Percentiles rank a stretch among this genome's conserved stretches.
These are phyloP conservation scores for Pollenia griseotomentosa DNA, from an alignment of 2,888 invertebrate genomes.

Conservation along the genomic window DNA sequence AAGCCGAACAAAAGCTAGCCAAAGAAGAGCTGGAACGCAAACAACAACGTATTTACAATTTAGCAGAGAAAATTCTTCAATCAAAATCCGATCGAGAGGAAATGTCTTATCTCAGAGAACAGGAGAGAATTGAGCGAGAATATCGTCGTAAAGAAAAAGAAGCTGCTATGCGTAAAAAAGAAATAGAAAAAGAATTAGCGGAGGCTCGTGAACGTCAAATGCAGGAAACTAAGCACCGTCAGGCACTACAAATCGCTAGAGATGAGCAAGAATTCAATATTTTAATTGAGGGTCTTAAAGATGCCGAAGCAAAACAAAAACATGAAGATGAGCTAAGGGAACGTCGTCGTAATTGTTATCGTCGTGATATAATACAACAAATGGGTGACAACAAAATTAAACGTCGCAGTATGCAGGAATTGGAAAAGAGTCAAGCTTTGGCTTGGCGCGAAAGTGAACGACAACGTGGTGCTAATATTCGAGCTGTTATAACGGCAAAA, in stretches of 20 bases:
- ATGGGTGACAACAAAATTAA: slow-evolving; percentile 82
- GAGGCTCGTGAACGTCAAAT: slow-evolving; percentile 81
- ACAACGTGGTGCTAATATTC: slow-evolving; percentile 81
- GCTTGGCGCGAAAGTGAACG: slow-evolving; percentile 82
- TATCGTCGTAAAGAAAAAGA: slow-evolving; percentile 82
- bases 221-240: slow-evolving; percentile 80
- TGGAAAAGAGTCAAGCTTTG: slow-evolving; percentile 80
- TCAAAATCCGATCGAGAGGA: slow-evolving; percentile 81
- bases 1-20: slow-evolving; percentile 79
- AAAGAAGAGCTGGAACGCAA: slow-evolving; percentile 82
- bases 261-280: slow-evolving; percentile 82
- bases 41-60: slow-evolving; percentile 81
- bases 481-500: slow-evolving; percentile 82
- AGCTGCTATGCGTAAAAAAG: slow-evolving; percentile 80
- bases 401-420: slow-evolving; percentile 78
- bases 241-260: slow-evolving; percentile 82
- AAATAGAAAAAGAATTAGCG: slow-evolving; percentile 80
- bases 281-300: slow-evolving; percentile 80
- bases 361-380: slow-evolving; percentile 82
- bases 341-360: slow-evolving; percentile 79
- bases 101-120: slow-evolving; percentile 81
- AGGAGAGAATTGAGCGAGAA: slow-evolving; percentile 83
- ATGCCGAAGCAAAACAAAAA: slow-evolving; percentile 81
- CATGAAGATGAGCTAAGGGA: slow-evolving; percentile 77
- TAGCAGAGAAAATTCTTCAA: slow-evolving; percentile 81